Percentiles rank a stretch among this genome's conserved stretches.
Conservation (phyloP, 2,888 invertebrate species). For the Penaeus monodon region DNA sequence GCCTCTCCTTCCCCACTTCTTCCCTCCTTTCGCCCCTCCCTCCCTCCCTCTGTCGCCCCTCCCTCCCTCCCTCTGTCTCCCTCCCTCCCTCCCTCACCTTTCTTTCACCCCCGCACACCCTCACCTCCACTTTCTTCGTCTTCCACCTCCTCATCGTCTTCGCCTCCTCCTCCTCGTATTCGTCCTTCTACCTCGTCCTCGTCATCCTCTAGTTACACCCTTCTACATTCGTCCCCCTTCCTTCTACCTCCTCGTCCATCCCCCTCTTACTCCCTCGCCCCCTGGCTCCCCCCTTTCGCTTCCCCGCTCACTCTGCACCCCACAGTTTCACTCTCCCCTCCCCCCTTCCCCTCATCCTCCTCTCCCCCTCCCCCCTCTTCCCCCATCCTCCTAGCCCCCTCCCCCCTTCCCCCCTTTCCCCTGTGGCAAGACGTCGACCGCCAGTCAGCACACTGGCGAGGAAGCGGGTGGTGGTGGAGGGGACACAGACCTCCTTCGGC, state of each 20-base stretch:
- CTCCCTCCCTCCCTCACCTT: neutral
- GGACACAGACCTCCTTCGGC: conserved; percentile 15
- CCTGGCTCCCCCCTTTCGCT: conserved; percentile 10
- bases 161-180: neutral
- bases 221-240: neutral
- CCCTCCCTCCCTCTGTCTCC: conserved; percentile 1
- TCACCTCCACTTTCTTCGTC: neutral
- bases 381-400: neutral
- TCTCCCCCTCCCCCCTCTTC: neutral
- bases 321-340: neutral
- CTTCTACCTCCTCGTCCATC: neutral
- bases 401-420: neutral
- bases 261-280: neutral
- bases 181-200: neutral
- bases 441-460: conserved; percentile 38
- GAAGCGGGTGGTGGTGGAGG: conserved; percentile 38
- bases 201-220: neutral
- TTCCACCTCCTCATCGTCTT: conserved; percentile 1
- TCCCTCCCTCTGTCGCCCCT: neutral
- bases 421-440: conserved; percentile 1
- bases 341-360: neutral
- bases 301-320: neutral
- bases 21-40: neutral
- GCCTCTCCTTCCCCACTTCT: neutral
- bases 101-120: conserved; percentile 3